Base-by-base conservation (phyloP, 2,888 invertebrate genomes). In the Tuta absoluta region DNA sequence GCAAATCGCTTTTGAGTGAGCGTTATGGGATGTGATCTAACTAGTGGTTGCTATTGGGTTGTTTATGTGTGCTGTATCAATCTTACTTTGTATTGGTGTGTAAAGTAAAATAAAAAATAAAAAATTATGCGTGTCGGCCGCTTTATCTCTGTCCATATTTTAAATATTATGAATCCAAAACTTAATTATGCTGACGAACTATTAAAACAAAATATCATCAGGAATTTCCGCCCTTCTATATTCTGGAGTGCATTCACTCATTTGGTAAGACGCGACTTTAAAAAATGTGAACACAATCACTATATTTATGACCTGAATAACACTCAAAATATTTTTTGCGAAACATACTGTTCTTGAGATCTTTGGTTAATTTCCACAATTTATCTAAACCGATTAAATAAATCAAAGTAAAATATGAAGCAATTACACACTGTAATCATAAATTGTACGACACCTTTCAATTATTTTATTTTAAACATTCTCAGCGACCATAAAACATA, bases 401-500 rank as follows among this genome's bases (percentile, higher is more conserved):
- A 58, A 58, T n/a, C 7, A 17, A 38, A 10, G 58, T 58, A 23
- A 23, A 49, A 21, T 49, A 49, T 19, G 37, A 58, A 12, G 60
- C 49, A 61, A 49, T 49, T 49, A 49, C 19, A 19, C 10, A 10
- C 49, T 12, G 21, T 63, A 23, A 53, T 53, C 12, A 28, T 62
- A 41, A 63, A 53, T 53, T 24, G 23, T 17, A 17, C 17, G 49
- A 61, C 45, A 61, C 28, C 49, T 19, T 21, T 60, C 49, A 33
- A 57, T 23, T 62, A 57, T 11, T 59, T 61, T 65, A 56, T 66
- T 63, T 38, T 60, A 53, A 61, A 49, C 17, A 60, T 49, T 61
- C 61, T 45, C n/a, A 45, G n/a, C 14, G 41, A 33, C 63, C 59
- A 66, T 65, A 65, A 63, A 66, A 33, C 63, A 66, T 19, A 48